A percentile compares a stretch with the other conserved stretches of the same genome.
Evolutionary conservation across 2,888 invertebrate species (phyloP).

Genomic region (Brachyptera putata): DNA sequence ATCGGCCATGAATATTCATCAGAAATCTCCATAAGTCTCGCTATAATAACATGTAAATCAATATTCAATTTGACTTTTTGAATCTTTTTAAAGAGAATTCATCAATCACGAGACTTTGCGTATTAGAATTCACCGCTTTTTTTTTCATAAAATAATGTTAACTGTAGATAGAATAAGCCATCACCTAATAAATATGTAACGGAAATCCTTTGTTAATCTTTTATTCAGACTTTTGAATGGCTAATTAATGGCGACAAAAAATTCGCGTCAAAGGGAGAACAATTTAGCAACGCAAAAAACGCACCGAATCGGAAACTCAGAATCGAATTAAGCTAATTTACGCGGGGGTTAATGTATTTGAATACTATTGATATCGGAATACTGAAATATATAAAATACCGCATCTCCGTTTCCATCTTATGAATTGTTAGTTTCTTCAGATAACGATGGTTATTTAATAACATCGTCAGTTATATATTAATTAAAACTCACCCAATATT

Average conservation of each 20-base stretch:
- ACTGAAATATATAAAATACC: no score
- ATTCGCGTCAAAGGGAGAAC: neutral
- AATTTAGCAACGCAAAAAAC: neutral
- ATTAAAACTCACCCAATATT: no score
- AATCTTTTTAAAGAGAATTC: neutral
- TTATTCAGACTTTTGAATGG: conserved; percentile 10
- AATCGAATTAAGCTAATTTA: neutral
- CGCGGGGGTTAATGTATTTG: neutral
- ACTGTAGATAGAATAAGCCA: neutral
- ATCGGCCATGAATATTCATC: conserved; percentile 12
- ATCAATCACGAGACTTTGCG: conserved; percentile 12
- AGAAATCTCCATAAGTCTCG: neutral
- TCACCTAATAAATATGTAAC: conserved; percentile 18
- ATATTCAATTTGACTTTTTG: conserved; percentile 22
- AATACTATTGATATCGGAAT: conserved; percentile 12
- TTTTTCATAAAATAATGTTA: neutral
- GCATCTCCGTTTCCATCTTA: no score
- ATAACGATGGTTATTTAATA: no score
- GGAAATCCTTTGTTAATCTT: conserved; percentile 16
- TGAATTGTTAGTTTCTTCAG: no score
- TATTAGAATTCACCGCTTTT: neutral
- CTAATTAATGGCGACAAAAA: conserved; percentile 15
- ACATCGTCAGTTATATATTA: no score
- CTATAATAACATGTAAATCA: conserved; percentile 7
- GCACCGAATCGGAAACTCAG: neutral